Evolutionary conservation across 2,113 vertebrate genomes (phyloP).

Genomic region (Rhinopomastus cyanomelas): DNA sequence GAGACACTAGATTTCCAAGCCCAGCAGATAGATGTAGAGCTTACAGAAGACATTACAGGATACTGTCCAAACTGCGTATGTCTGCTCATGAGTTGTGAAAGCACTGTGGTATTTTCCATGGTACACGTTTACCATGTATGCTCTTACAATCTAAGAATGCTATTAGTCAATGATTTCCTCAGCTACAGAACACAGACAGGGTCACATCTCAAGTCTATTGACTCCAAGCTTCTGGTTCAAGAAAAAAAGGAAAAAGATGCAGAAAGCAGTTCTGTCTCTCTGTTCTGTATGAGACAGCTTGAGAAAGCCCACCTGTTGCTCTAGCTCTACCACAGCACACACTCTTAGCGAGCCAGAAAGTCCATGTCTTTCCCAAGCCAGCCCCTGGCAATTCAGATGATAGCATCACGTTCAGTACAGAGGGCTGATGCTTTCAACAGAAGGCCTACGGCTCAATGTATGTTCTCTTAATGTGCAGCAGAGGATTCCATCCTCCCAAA

Average conservation of each 20-base stretch:
- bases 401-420: neutral
- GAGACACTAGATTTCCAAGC: conserved; percentile 3
- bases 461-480: neutral
- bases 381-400: neutral
- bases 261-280: neutral
- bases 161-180: neutral
- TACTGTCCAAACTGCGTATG: neutral
- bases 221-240: neutral
- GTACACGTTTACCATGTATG: neutral
- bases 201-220: neutral
- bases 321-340: neutral
- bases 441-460: rapidly evolving
- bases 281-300: neutral
- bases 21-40: neutral
- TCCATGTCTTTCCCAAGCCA: neutral
- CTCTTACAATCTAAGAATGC: neutral
- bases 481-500: neutral
- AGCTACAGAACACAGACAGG: neutral
- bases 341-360: neutral
- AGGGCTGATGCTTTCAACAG: neutral
- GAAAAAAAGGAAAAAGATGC: neutral
- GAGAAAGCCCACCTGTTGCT: neutral
- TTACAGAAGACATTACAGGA: neutral
- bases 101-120: neutral
- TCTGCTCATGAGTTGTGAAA: neutral